Evolutionary conservation across 2,888 invertebrate species (phyloP).

Genomic region (Parnassius glacialis): DNA sequence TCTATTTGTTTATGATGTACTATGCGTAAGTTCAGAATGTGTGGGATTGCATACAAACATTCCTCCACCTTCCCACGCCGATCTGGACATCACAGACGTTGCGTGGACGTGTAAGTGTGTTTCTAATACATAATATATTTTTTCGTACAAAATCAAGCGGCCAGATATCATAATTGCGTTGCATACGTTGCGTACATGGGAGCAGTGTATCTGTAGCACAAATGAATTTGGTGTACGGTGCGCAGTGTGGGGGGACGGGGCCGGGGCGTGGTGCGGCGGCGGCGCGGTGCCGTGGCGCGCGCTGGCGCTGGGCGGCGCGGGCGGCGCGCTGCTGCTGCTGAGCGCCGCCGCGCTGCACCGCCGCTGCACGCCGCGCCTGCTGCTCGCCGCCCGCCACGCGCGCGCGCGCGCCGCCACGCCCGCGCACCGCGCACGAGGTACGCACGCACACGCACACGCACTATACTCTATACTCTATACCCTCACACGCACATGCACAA

Average conservation of each 20-base stretch:
- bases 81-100: no score
- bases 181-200: no score
- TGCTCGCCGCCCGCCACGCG: constrained; percentile 63
- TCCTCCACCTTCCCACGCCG: no score
- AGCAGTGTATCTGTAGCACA: no score
- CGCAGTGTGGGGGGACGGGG: constrained; percentile 18
- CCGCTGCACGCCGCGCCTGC: constrained; percentile 62
- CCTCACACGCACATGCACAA: background rate
- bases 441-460: background rate
- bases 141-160: no score
- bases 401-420: constrained; percentile 57
- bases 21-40: no score
- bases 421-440: constrained; percentile 64
- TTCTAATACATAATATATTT: no score
- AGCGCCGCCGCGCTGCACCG: constrained; percentile 77
- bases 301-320: constrained; percentile 74
- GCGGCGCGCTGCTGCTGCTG: constrained; percentile 68
- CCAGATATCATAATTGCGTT: no score
- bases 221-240: background rate
- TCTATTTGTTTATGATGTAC: no score
- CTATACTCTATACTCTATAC: background rate
- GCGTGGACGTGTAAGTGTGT: no score
- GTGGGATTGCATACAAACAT: no score
- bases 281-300: constrained; percentile 81
- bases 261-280: constrained; percentile 39